phyloP scores from a whole-genome alignment of 2,797 vertebrate genomes.

The Podargus strigoides region DNA sequence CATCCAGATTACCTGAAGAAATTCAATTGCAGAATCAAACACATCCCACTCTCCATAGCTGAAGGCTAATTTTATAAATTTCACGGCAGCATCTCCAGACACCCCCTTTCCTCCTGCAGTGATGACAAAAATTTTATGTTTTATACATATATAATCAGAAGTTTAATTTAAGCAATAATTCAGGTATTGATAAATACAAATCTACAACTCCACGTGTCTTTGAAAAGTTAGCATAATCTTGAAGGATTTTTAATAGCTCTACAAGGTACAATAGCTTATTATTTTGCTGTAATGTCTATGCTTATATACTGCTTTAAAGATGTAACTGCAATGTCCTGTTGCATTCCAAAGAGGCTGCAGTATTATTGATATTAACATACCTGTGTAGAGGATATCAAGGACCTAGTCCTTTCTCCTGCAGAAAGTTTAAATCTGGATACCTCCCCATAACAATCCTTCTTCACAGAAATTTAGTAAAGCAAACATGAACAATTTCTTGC shows the following conservation, averaged over 20 bases:
- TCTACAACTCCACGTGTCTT: not conserved
- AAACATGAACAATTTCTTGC: not conserved
- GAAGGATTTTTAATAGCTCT: not conserved
- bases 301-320: not conserved
- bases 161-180: not conserved
- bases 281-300: not conserved
- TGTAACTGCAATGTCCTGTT: not conserved
- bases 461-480: not conserved
- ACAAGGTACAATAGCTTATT: not conserved
- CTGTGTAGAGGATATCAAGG: not conserved
- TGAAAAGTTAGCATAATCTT: not conserved
- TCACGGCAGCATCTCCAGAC: slow-evolving; percentile 80
- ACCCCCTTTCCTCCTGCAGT: slow-evolving; percentile 79
- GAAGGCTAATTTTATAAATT: slow-evolving; percentile 88
- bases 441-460: not conserved
- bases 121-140: slow-evolving; percentile 1
- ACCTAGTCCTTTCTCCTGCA: not conserved
- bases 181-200: not conserved
- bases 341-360: not conserved
- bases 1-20: slow-evolving; percentile 78
- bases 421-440: not conserved
- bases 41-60: slow-evolving; percentile 83
- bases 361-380: not conserved
- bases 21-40: slow-evolving; percentile 75
- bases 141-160: not conserved